Conservation (phyloP, 2,888 invertebrate genomes). For the Malacosoma neustria region DNA sequence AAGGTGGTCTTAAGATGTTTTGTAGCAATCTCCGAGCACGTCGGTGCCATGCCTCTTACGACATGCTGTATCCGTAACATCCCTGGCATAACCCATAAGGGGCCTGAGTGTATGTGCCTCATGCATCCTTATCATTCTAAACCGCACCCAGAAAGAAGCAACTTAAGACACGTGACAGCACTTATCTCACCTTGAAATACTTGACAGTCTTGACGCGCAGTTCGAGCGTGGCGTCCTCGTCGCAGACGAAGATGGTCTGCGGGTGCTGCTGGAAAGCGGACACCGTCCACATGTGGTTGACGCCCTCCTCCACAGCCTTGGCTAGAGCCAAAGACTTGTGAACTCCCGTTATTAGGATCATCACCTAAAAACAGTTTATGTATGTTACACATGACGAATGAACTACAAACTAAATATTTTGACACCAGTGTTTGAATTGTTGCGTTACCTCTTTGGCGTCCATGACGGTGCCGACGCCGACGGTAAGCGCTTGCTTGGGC, state of each 20-base stretch:
- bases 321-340: constrained; percentile 97
- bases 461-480: constrained; percentile 99
- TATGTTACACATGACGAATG: not conserved
- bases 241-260: constrained; percentile 94
- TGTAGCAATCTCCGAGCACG: no score
- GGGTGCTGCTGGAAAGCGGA: constrained; percentile 98
- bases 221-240: constrained; percentile 98
- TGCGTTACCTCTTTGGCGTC: constrained; percentile 92
- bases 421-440: not conserved
- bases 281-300: constrained; percentile 99
- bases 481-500: constrained; percentile 96
- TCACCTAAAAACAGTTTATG: constrained; percentile 74
- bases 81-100: not conserved
- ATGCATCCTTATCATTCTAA: constrained; percentile 13
- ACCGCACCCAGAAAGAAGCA: not conserved
- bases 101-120: constrained; percentile 26
- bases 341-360: constrained; percentile 97
- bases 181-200: constrained; percentile 95
- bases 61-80: no score
- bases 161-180: not conserved
- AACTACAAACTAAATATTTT: no score
- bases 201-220: constrained; percentile 98
- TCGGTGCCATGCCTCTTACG: no score
- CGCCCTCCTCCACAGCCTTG: constrained; percentile 98
- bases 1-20: no score